A percentile compares a stretch with the other conserved stretches of the same genome.
Conservation (phyloP, 2,113 vertebrate genomes). For the Passer montanus region DNA sequence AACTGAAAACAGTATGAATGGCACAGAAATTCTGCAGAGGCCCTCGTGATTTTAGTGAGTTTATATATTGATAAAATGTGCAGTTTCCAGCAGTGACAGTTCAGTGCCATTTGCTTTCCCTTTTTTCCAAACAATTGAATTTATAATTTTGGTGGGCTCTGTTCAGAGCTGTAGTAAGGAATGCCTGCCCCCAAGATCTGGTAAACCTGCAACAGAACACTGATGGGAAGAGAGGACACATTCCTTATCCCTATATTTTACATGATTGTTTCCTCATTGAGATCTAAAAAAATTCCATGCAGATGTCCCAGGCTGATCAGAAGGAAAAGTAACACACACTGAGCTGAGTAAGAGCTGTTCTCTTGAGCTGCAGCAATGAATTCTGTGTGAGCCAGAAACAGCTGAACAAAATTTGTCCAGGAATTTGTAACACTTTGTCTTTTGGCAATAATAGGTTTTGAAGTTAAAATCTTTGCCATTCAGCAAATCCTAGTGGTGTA, state of each 20-base stretch:
- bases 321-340: neutral
- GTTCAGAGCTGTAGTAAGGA: neutral
- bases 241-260: neutral
- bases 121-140: neutral
- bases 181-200: neutral
- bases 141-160: neutral
- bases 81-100: neutral
- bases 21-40: neutral
- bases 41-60: neutral
- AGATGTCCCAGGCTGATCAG: neutral
- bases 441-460: neutral
- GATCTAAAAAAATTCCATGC: neutral
- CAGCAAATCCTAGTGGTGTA: neutral
- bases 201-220: neutral
- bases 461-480: neutral
- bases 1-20: neutral
- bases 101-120: accelerated
- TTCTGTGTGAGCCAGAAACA: neutral
- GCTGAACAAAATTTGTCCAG: neutral
- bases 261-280: neutral
- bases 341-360: neutral
- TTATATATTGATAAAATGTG: neutral
- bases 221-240: neutral
- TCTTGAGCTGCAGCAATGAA: neutral
- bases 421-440: neutral